Evolutionary conservation across 1,140 invertebrate species (phyloP), one percentile per base, ranked within the genome.

Genomic region (Aphelenchoides fujianensis): DNA sequence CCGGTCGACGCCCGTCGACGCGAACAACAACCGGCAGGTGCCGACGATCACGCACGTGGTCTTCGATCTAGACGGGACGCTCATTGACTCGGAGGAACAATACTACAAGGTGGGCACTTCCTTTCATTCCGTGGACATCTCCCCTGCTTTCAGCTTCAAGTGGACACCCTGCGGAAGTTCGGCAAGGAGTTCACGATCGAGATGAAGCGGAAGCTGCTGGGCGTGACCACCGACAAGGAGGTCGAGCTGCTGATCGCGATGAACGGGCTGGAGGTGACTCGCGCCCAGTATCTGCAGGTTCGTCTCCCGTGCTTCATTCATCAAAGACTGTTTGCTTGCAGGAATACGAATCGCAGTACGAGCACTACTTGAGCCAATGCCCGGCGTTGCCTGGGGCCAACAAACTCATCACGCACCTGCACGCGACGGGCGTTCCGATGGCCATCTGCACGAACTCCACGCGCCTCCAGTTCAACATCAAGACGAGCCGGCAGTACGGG

Each of bases 291-390:
- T 95, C 69, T 92, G 92, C 2, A 90, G 94, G 61, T 91, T 91
- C 2, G 86, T 97, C 55, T 94, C 93, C 0, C 95, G 94, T 2
- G 94, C 93, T 64, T 94, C 93, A 90, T 67, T 67, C n/a, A 16
- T 67, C 69, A 53, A 68, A 67, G 61, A 16, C 67, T 16, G 19
- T n/a, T n/a, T 70, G 16, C 28, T 12, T 19, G n/a, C 67, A 59
- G 55, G 23, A 30, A 5, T 59, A 59, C 19, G 55, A 59, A 23
- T 7, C 55, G 23, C 7, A 30, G 55, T 59, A 7, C 19, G 23
- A 7, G 5, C 5, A 59, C 5, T 59, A 59, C 23, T 59, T 59
- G 23, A 59, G 19, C 19, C 27, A 59, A 16, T 59, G 55, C 34
- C 55, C 5, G 23, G 5, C 5, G 5, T 5, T 59, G 5, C 19